These are phyloP conservation scores for Pyrrhia umbra DNA, from an alignment of 2,888 invertebrate genomes.

Conservation along the genomic window DNA sequence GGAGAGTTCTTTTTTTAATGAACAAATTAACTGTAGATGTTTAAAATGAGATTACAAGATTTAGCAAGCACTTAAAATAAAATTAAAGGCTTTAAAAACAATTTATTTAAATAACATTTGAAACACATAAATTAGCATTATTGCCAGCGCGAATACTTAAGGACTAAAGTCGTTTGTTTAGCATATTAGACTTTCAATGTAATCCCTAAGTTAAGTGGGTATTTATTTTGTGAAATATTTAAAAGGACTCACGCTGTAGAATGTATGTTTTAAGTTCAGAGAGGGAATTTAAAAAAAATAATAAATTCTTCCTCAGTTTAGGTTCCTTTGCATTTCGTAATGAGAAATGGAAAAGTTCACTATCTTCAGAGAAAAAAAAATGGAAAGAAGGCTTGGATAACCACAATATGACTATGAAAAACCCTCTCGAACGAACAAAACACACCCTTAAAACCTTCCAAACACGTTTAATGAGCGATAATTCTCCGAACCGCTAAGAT, in stretches of 20 bases:
- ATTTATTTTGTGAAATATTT: conserved; percentile 35
- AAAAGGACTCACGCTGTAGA: conserved; percentile 1
- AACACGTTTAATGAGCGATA: conserved; percentile 79
- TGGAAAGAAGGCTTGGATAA: background rate
- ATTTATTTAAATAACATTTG: conserved; percentile 55
- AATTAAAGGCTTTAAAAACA: conserved; percentile 48
- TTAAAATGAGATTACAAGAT: conserved; percentile 41
- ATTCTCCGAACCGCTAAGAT: conserved; percentile 76
- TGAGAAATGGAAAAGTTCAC: background rate
- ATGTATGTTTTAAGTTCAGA: background rate
- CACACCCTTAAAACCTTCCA: conserved; percentile 69
- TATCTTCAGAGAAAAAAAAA: background rate
- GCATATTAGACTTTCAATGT: conserved; percentile 57
- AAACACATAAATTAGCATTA: conserved; percentile 57
- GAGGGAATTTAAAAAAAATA: background rate
- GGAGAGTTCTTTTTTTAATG: conserved; percentile 6
- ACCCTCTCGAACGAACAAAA: conserved; percentile 14
- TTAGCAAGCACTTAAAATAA: conserved; percentile 34
- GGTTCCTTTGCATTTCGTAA: background rate
- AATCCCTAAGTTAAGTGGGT: conserved; percentile 45
- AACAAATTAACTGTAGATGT: conserved; percentile 35
- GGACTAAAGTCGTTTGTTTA: conserved; percentile 55
- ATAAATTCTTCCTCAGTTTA: background rate
- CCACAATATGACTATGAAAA: conserved; percentile 7
- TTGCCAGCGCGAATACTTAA: conserved; percentile 52